These are phyloP conservation scores for Danaus melanippus DNA, from an alignment of 1,140 invertebrate genomes.

Conservation along the genomic window DNA sequence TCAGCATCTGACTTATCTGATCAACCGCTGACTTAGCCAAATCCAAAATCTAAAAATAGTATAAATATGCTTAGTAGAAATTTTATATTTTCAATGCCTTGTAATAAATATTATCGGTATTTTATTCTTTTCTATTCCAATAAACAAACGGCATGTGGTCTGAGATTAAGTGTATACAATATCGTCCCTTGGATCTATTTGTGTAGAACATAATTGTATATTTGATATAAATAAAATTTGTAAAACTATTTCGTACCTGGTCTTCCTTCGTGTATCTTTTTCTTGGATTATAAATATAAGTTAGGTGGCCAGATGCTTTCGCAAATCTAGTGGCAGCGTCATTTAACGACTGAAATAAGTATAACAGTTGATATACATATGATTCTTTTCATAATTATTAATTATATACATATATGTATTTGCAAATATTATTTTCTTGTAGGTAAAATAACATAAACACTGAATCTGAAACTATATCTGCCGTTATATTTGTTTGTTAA, in stretches of 20 bases:
- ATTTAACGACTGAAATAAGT: slow-evolving; percentile 16
- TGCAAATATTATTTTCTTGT: neutral
- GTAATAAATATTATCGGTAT: no score
- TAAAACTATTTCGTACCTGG: neutral
- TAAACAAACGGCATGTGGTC: no score
- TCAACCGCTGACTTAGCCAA: slow-evolving; percentile 18
- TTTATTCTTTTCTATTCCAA: no score
- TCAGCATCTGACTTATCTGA: slow-evolving; percentile 15
- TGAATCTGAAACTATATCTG: neutral
- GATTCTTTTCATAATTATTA: neutral
- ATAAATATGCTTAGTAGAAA: slow-evolving; percentile 3
- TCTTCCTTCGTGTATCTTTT: slow-evolving; percentile 12
- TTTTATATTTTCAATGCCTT: slow-evolving; percentile 5
- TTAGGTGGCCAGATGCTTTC: slow-evolving; percentile 19
- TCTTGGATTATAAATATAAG: slow-evolving; percentile 17
- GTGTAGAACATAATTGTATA: no score
- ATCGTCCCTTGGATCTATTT: no score
- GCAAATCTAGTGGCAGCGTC: slow-evolving; percentile 16
- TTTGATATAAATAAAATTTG: no score
- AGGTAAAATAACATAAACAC: neutral
- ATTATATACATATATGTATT: no score
- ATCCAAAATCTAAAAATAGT: slow-evolving; percentile 1
- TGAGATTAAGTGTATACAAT: no score
- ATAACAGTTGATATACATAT: neutral
- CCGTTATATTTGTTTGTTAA: neutral